Evolutionary conservation across 2,113 vertebrate genomes (phyloP), one percentile per base, ranked within the genome.

Genomic region (Ophiodon elongatus): DNA sequence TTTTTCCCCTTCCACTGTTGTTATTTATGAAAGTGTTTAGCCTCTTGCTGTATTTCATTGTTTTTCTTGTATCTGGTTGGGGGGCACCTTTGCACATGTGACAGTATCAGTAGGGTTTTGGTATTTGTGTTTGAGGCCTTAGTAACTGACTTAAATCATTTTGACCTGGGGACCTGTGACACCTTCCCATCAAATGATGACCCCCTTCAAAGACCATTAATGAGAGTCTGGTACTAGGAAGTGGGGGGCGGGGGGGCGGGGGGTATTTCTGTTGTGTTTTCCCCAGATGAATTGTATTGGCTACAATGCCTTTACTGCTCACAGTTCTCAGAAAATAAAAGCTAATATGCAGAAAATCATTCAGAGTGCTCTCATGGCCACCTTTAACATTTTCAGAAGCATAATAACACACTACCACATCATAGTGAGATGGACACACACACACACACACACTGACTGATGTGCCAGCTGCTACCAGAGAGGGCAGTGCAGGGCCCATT

Each of bases 401-500:
- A 73, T 65, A 78, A 88, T 63, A 86, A 75, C 56, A 79, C 64
- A 73, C 27, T 64, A 67, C 73, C 75, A 76, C 64, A 87, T 74
- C 72, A 77, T 4, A 56, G 27, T 19, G 56, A 69, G 41, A 69
- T 33, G 19, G 45, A 21, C 21, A 39, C 37, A 59, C 75, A 66
- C 33, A 37, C 41, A 39, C 35, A 29, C 25, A 57, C 66, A 59
- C 57, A 85, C 68, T 57, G 39, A 59, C 67, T 41, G 27, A 79
- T 73, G 43, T 54, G 57, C 31, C 67, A 64, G 75, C 78, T 83
- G 82, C 73, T 75, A 33, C 31, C 70, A 85, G 72, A 39, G 69
- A 82, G 85, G 83, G 79, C 92, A 83, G 82, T 67, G 37, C 72
- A 79, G 83, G 88, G 37, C 86, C 54, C 76, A 89, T 94, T 92